Evolutionary conservation across 2,797 vertebrate genomes (phyloP).

Genomic region (Mormyrus hasselquistii): DNA sequence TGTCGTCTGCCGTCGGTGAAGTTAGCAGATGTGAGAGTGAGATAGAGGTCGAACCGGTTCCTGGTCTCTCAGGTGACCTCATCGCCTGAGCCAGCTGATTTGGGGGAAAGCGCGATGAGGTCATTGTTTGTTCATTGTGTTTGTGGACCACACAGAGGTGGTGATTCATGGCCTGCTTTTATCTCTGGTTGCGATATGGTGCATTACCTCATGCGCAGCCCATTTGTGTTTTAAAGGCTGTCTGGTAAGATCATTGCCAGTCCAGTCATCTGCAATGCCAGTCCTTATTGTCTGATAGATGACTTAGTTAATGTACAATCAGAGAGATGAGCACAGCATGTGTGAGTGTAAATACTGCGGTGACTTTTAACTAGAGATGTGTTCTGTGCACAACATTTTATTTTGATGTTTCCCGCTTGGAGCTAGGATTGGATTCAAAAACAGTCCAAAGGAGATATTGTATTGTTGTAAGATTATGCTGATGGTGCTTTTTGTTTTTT

Average conservation of each 20-base stretch:
- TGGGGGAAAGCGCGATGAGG: not conserved
- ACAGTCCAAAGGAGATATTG: not conserved
- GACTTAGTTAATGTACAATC: not conserved
- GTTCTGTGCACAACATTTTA: not conserved
- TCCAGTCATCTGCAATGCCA: not conserved
- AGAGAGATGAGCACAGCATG: not conserved
- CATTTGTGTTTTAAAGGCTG: not conserved
- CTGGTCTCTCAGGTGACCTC: constrained; percentile 40
- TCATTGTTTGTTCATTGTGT: constrained; percentile 15
- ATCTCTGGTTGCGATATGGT: not conserved
- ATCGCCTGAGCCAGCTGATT: constrained; percentile 36
- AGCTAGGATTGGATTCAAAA: not conserved
- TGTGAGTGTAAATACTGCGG: not conserved
- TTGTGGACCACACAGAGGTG: not conserved
- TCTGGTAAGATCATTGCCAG: not conserved
- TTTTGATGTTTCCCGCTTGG: not conserved
- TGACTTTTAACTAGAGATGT: not conserved
- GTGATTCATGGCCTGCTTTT: not conserved
- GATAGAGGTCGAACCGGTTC: constrained; percentile 15
- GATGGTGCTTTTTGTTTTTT: not conserved
- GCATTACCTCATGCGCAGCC: not conserved
- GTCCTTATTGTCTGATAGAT: not conserved
- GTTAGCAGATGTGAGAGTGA: not conserved
- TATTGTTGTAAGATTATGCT: not conserved
- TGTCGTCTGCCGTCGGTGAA: not conserved